Evolutionary conservation across 2,113 vertebrate genomes (phyloP).

Genomic region (Micronisus gabar): DNA sequence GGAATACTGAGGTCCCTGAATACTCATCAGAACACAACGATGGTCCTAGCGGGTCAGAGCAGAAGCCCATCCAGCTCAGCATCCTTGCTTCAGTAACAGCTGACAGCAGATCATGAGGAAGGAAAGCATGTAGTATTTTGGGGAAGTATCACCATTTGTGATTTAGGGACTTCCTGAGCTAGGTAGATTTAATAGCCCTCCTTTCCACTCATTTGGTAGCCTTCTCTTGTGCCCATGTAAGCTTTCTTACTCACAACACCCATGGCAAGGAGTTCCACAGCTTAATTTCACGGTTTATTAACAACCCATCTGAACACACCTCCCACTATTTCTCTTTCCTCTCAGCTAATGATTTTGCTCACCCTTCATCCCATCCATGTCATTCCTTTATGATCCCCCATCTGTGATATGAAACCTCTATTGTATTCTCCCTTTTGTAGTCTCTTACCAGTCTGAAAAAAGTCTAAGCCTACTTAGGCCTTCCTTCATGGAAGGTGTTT

Average conservation of each 20-base stretch:
- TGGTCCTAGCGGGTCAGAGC: neutral
- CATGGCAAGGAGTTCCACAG: neutral
- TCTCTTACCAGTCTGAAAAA: neutral
- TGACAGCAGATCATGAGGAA: neutral
- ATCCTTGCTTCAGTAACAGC: neutral
- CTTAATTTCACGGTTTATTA: neutral
- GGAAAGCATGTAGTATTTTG: accelerated
- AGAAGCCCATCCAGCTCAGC: neutral
- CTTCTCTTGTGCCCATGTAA: neutral
- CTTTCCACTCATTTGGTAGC: neutral
- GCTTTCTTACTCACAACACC: neutral
- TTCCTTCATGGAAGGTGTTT: neutral
- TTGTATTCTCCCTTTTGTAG: neutral
- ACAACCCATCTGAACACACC: neutral
- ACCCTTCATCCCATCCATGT: neutral
- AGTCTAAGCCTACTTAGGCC: neutral
- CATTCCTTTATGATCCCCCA: neutral
- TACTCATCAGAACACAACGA: neutral
- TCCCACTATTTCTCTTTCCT: neutral
- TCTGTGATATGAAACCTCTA: neutral
- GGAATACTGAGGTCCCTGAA: neutral
- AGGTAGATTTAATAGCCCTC: neutral
- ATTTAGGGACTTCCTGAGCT: neutral
- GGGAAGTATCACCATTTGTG: neutral
- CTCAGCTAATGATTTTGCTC: neutral